These are phyloP conservation scores for Drosophila orena DNA, from an alignment of 1,140 invertebrate genomes.

Conservation along the genomic window DNA sequence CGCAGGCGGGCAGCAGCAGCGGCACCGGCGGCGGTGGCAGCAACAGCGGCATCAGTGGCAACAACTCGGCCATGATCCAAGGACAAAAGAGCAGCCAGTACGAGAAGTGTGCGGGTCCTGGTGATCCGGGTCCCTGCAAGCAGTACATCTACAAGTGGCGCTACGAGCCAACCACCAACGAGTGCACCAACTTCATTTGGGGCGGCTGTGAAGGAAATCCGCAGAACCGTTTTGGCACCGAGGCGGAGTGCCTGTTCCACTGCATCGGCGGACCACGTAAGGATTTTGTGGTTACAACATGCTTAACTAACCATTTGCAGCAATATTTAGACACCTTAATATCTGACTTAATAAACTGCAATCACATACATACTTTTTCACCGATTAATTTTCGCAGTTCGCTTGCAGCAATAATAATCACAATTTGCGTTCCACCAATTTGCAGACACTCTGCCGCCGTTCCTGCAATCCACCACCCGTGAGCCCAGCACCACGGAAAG, in stretches of 20 bases:
- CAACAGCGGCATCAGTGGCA: conserved; percentile 24
- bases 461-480: conserved; percentile 86
- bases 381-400: conserved; percentile 2
- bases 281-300: too few species aligned
- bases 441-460: conserved; percentile 81
- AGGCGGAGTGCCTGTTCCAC: conserved; percentile 89
- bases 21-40: conserved; percentile 12
- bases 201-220: conserved; percentile 91
- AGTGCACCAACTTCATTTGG: conserved; percentile 90
- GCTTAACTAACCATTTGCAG: too few species aligned
- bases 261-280: conserved; percentile 87
- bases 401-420: background rate
- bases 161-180: conserved; percentile 88
- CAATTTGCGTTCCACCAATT: conserved; percentile 21
- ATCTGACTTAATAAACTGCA: too few species aligned
- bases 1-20: conserved; percentile 8
- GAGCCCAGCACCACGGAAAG: conserved; percentile 85
- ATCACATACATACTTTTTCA: background rate
- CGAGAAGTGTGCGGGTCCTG: conserved; percentile 78
- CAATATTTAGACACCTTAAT: too few species aligned
- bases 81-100: conserved; percentile 72
- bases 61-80: conserved; percentile 58
- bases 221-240: conserved; percentile 91
- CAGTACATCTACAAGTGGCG: conserved; percentile 90
- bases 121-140: conserved; percentile 88